Evolutionary conservation across 2,797 vertebrate species (phyloP).

Genomic region (Microctenopoma lineatum): DNA sequence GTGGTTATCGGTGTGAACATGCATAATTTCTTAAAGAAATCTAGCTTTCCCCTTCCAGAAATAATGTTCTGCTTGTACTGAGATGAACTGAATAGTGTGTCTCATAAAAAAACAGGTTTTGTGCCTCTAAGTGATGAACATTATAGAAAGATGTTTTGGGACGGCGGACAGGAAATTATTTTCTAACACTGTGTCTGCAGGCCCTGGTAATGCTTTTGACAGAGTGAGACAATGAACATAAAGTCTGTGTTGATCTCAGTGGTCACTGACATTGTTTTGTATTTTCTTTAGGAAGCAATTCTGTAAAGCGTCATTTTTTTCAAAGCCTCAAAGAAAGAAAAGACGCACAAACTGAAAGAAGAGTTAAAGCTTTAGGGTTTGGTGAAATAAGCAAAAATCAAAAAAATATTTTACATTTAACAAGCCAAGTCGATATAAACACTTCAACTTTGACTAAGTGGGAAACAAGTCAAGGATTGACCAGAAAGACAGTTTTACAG

Average conservation of each 20-base stretch:
- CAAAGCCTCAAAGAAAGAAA: too few relatives aligned
- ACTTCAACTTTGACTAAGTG: too few relatives aligned
- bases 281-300: too few relatives aligned
- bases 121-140: not conserved
- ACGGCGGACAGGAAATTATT: not conserved
- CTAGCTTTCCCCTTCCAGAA: not conserved
- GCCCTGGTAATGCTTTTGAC: not conserved
- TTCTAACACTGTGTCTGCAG: not conserved
- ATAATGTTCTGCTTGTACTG: constrained; percentile 12
- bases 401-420: too few relatives aligned
- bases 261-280: not conserved
- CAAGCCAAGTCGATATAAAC: too few relatives aligned
- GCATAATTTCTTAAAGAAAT: constrained; percentile 5
- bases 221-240: not conserved
- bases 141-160: not conserved
- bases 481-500: too few relatives aligned
- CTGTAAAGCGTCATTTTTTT: too few relatives aligned
- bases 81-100: not conserved
- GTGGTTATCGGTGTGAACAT: not conserved
- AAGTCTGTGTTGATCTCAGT: not conserved
- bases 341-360: too few relatives aligned
- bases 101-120: not conserved
- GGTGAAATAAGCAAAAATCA: too few relatives aligned
- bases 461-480: too few relatives aligned
- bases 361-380: too few relatives aligned